A percentile compares a stretch with the other conserved stretches of the same genome.
These are phyloP conservation scores for Scyliorhinus canicula DNA, from an alignment of 2,797 vertebrate species.

Conservation along the genomic window DNA sequence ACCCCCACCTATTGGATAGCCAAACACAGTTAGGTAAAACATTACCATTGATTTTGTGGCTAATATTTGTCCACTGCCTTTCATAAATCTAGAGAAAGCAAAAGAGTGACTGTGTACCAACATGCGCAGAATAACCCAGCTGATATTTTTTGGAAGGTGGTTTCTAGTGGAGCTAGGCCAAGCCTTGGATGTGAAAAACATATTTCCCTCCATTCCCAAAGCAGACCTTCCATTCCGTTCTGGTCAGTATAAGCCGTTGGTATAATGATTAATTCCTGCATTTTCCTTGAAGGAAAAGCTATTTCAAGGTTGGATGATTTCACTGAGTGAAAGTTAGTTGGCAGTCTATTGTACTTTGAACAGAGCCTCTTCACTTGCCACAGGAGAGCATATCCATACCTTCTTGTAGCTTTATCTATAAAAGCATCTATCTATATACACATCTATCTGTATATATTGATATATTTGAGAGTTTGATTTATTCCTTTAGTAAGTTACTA, in stretches of 20 bases:
- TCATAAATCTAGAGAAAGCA: not conserved
- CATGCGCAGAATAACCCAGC: not conserved
- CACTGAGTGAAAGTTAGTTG: too few species aligned
- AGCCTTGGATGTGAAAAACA: not conserved
- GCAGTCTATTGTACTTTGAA: too few species aligned
- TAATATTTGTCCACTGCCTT: not conserved
- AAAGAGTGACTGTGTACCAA: not conserved
- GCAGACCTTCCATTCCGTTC: not conserved
- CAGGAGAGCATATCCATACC: too few species aligned
- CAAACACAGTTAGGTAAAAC: not conserved
- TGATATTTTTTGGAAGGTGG: not conserved
- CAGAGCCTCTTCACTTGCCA: too few species aligned
- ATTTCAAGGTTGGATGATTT: too few species aligned
- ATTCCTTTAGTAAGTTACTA: too few species aligned
- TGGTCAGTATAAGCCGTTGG: not conserved
- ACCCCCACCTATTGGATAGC: not conserved
- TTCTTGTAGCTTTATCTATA: too few species aligned
- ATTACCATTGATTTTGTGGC: not conserved
- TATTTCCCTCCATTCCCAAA: not conserved
- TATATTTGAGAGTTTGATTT: too few species aligned
- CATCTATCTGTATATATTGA: too few species aligned
- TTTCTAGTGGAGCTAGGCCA: not conserved
- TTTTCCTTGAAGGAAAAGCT: too few species aligned
- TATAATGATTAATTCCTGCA: too few species aligned
- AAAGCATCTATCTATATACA: too few species aligned